These are phyloP conservation scores for Heliopora coerulea DNA, from an alignment of 92 coral and sea anemone species.

Conservation along the genomic window DNA sequence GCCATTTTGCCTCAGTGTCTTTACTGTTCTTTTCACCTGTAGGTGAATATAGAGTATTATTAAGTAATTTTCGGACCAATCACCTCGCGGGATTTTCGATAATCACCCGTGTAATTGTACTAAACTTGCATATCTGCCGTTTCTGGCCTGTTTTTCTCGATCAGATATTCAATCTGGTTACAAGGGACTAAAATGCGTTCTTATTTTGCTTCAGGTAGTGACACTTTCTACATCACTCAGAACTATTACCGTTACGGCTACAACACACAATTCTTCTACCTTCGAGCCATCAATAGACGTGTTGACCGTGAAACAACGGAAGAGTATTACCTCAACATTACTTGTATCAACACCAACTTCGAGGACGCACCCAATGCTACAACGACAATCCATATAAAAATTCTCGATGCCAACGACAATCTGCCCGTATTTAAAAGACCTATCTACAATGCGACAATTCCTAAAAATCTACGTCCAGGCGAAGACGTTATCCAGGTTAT, in stretches of 20 bases:
- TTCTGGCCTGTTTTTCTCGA: too few species aligned
- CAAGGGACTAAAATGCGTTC: too few species aligned
- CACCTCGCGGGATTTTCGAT: too few species aligned
- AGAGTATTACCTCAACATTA: background rate
- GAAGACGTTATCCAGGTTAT: conserved; percentile 12
- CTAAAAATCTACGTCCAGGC: background rate
- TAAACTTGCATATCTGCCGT: too few species aligned
- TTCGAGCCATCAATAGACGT: background rate
- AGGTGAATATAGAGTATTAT: too few species aligned
- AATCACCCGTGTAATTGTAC: too few species aligned
- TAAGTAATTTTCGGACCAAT: too few species aligned
- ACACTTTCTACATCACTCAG: background rate
- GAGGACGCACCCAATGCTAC: background rate
- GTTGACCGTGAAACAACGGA: conserved; percentile 11
- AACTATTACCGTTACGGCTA: background rate
- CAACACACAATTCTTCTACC: background rate
- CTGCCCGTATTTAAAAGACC: conserved; percentile 18
- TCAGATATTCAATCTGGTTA: too few species aligned
- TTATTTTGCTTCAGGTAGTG: conserved; percentile 2
- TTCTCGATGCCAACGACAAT: conserved; percentile 24
- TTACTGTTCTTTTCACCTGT: too few species aligned
- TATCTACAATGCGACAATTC: conserved; percentile 3
- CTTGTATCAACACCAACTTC: background rate
- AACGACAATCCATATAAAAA: conserved; percentile 2
- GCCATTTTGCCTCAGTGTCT: too few species aligned